Base-by-base conservation (phyloP, 2,113 vertebrate genomes). In the Hepsetus odoe region DNA sequence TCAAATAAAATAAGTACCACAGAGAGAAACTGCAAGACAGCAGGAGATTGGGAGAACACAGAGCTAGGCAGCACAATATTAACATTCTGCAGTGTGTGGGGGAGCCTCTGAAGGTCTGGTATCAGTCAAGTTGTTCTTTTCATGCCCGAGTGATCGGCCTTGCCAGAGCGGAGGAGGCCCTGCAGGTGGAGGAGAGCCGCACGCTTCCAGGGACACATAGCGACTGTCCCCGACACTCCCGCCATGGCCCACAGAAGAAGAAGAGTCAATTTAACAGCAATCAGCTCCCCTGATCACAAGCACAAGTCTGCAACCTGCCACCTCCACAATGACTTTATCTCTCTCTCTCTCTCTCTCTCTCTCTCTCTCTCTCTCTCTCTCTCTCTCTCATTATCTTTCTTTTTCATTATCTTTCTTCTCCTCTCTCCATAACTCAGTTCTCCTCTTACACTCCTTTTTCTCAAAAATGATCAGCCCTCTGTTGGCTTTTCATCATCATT, bases 281-380 rank as follows among this genome's bases (percentile, higher is more conserved):
- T 89, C 76, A 5, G 76, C 87, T 84, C 85, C 86, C 87, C n/a
- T 84, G 88, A 92, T 89, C 89, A 89, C 86, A 89, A 75, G 82
- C 88, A 80, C n/a, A n/a, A n/a, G 76, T 84, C 84, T 85, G 88
- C 86, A 92, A 92, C 90, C 92, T 92, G 91, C 91, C 88, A 91
- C 91, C 90, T 91, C 85, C 85, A 86, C 85, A 89, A 88, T 89
- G 87, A 87, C 87, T 92, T 91, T 89, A 92, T 93, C 90, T 90
- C 30, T 88, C 82, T 83, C 85, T n/a, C 26, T 69, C 22, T 55
- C 5, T 72, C 28, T 70, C 14, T 61, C 64, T 73, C 1, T 20
- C 46, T 24, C 62, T 30, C 40, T 69, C 49, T 62, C 80, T 67
- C 38, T 20, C 16, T 16, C 70, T 64, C 62, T 24, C 46, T 44